Evolutionary conservation across 1,140 invertebrate genomes (phyloP), one percentile per base, ranked within the genome.

Genomic region (Macrobrachium rosenbergii): DNA sequence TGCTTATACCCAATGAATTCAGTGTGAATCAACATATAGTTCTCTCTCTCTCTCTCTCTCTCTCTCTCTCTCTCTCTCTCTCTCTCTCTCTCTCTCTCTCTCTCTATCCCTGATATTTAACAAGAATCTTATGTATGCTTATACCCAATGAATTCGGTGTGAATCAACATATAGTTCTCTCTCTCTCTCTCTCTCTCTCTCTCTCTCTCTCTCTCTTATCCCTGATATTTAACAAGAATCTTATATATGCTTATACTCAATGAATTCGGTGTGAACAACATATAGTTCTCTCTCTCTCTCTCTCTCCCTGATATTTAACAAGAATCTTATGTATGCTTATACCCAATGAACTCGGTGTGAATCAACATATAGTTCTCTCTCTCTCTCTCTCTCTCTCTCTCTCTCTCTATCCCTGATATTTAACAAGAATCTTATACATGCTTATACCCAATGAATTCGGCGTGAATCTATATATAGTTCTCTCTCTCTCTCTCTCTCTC

Each of bases 161-260:
- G 23, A 72, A 72, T n/a, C 69, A 28, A 5, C 0, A 5, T n/a
- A 7, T 28, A 3, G 14, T n/a, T 28, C 23, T 43, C 69, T 43
- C 67, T 28, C 64, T 67, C 64, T 28, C 64, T 67, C 64, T 5
- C 21, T n/a, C 6, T 28, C 21, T 43, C 69, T 28, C 23, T 43
- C 69, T 43, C 67, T 28, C 64, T 67, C 64, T 28, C 64, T 67
- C 64, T 67, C 64, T 28, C 23, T 28, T n/a, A n/a, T n/a, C n/a
- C n/a, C n/a, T n/a, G 0, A 52, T 52, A 52, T 10, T 12, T 52
- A 8, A 52, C 2, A 52, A 10, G 52, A 52, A 5, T 0, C 7
- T 52, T 0, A 52, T 10, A n/a, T n/a, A 52, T 12, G 52, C 52
- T 52, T 52, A 52, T 12, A 52, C 6, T 5, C 52, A 12, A 0